A percentile compares a stretch with the other conserved stretches of the same genome.
phyloP scores from a whole-genome alignment of 2,888 invertebrate species.

The Mimachlamys varia region DNA sequence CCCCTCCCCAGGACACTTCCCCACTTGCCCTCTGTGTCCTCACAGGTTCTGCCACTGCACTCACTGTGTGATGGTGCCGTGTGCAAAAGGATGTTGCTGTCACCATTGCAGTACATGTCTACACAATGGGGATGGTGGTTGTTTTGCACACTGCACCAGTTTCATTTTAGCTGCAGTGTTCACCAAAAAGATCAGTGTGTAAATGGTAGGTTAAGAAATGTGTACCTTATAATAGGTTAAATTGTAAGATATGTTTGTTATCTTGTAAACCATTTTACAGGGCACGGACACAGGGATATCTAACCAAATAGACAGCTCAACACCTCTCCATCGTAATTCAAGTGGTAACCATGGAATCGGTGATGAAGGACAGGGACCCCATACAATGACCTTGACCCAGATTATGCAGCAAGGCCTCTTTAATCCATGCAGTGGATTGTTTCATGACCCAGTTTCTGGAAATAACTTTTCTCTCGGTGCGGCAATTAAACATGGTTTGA shows the following conservation, averaged over 20 bases:
- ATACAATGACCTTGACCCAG: constrained; percentile 47
- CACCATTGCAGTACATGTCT: not conserved
- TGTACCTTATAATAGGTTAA: not conserved
- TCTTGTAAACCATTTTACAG: not conserved
- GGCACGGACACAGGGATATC: not conserved
- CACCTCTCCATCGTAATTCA: not conserved
- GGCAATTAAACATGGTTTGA: constrained; percentile 82
- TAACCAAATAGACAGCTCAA: not conserved
- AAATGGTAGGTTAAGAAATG: not conserved
- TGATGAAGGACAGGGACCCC: not conserved
- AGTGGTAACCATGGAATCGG: not conserved
- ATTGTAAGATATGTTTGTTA: not conserved
- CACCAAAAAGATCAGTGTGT: constrained; percentile 23
- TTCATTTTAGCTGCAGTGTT: constrained; percentile 14
- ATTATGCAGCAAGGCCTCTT: constrained; percentile 77
- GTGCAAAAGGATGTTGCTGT: not conserved
- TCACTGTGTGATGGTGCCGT: not conserved
- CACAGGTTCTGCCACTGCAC: not conserved
- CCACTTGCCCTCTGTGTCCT: not conserved
- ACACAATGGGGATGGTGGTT: constrained; percentile 19
- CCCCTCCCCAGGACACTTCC: not conserved
- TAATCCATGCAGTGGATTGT: constrained; percentile 79
- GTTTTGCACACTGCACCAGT: constrained; percentile 26
- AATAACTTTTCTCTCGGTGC: constrained; percentile 87
- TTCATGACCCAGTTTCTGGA: constrained; percentile 65